phyloP scores from a whole-genome alignment of 1,140 invertebrate species.

The Cotesia vestalis region DNA sequence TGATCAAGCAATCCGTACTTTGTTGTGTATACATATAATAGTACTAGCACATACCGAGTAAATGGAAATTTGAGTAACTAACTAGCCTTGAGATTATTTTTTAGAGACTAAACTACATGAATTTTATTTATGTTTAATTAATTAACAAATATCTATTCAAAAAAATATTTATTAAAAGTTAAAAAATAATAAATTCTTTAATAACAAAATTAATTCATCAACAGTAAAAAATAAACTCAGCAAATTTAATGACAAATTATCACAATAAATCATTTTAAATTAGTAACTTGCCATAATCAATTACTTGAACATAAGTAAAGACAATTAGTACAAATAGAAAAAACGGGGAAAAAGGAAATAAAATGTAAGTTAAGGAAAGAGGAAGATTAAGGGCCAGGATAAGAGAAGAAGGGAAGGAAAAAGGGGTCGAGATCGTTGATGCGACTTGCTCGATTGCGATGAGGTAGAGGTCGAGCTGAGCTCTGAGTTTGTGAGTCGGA shows the following conservation, averaged over 20 bases:
- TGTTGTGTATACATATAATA: background rate
- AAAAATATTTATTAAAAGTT: background rate
- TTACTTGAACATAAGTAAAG: no score
- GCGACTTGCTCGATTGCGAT: background rate
- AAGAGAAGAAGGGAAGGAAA: no score
- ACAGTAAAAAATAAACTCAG: no score
- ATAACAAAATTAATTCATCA: no score
- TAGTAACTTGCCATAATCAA: no score
- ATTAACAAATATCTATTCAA: background rate
- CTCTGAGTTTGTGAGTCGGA: background rate
- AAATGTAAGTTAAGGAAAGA: no score
- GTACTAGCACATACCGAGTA: background rate
- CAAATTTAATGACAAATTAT: no score
- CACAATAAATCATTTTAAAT: no score
- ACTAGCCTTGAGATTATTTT: background rate
- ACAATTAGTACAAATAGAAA: no score
- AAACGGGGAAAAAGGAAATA: no score
- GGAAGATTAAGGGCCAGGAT: no score
- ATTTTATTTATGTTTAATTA: background rate
- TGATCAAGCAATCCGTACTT: background rate
- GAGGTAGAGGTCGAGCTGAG: constrained; percentile 19
- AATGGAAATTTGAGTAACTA: constrained; percentile 8
- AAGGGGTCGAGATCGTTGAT: constrained; percentile 3
- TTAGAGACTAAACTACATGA: background rate
- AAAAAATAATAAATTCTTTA: background rate